Evolutionary conservation across 1,140 invertebrate species (phyloP), one percentile per base, ranked within the genome.

Genomic region (Phortica variegata): DNA sequence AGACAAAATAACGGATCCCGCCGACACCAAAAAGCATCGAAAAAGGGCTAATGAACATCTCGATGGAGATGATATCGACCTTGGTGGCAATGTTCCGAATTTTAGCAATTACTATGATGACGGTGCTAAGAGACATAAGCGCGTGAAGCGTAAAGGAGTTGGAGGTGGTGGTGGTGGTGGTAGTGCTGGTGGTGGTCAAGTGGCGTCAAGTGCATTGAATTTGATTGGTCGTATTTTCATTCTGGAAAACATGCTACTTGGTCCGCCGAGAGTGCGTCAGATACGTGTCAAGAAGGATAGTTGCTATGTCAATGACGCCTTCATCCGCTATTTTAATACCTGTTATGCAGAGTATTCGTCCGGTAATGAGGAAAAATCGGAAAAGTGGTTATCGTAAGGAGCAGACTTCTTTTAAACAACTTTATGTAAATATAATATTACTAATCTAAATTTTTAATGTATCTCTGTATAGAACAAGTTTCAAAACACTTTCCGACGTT

Each of bases 181-280:
- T 5, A 34, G 7, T n/a, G 34, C 7, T 20, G 18, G 10, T 36
- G 16, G 9, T 15, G 15, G 39, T 19, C 5, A 19, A 31, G 26
- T 40, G 17, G 3, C 1, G 7, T 26, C 3, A n/a, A 17, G 3
- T 6, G 6, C 9, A 0, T 39, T 23, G 0, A 20, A 46, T 23
- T 34, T 47, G 0, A 9, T 37, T 16, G 60, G 60, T 2, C 58
- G 63, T 0, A 38, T 68, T 2, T 72, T 68, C 36, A 23, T 70
- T 2, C 49, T 57, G 17, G 65, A 73, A 21, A 73, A 73, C 41
- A 41, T 73, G 0, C 7, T 73, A 9, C 23, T 73, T 13, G 65
- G 70, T n/a, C 60, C 70, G 2, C 70, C 70, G 1, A 56, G 70
- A 2, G n/a, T 73, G 6, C 51, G 70, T 1, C 70, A 73, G 38